phyloP scores from a whole-genome alignment of 2,888 invertebrate genomes.

The Amphipyra berbera region DNA sequence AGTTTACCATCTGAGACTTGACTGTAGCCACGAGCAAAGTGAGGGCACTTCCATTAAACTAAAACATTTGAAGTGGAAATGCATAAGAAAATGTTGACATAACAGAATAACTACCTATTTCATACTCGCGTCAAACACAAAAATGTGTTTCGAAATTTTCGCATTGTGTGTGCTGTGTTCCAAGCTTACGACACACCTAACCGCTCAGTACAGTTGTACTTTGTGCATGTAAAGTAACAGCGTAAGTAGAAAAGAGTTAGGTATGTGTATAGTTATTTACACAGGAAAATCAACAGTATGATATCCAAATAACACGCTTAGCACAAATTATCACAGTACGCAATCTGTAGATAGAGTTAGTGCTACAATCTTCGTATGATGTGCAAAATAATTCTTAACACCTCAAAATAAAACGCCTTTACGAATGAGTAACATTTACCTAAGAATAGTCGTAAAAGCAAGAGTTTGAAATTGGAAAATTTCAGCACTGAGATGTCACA shows the following conservation, averaged over 20 bases:
- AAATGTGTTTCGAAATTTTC: conserved; percentile 53
- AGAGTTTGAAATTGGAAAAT: not conserved
- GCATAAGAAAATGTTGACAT: conserved; percentile 26
- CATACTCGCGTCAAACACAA: conserved; percentile 41
- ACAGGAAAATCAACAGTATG: conserved; percentile 20
- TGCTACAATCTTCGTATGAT: conserved; percentile 30
- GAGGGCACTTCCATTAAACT: conserved; percentile 1
- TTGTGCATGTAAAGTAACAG: conserved; percentile 45
- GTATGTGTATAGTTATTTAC: conserved; percentile 15
- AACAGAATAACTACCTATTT: conserved; percentile 37
- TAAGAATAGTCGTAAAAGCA: not conserved
- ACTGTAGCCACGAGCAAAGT: not conserved
- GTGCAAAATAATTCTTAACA: conserved; percentile 25
- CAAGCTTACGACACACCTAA: conserved; percentile 49
- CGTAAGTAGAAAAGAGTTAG: conserved; percentile 20
- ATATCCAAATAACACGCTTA: conserved; percentile 28
- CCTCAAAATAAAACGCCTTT: conserved; percentile 7
- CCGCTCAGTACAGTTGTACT: conserved; percentile 35
- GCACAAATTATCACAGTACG: conserved; percentile 41
- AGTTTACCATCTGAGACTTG: not conserved
- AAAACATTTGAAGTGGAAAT: conserved; percentile 21
- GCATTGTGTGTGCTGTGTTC: conserved; percentile 42
- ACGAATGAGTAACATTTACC: conserved; percentile 4
- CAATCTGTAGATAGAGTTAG: conserved; percentile 32
- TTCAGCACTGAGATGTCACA: conserved; percentile 1